Conservation (phyloP, 2,888 invertebrate species). For the Cephus spinipes region DNA sequence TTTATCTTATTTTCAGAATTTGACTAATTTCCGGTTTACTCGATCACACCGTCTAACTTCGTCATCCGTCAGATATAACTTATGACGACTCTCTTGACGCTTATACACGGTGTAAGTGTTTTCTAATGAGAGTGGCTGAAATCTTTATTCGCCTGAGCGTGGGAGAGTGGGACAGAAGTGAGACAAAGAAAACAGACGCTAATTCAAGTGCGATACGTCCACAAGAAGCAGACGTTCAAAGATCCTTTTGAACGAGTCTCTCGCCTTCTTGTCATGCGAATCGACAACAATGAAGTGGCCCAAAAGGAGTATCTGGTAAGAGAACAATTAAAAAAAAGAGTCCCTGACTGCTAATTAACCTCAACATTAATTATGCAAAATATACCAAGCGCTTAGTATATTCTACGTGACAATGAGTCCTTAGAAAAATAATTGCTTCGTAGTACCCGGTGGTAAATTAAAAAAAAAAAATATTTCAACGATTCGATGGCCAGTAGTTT, state of each 20-base stretch:
- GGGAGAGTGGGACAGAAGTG: background rate
- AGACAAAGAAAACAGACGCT: background rate
- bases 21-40: background rate
- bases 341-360: background rate
- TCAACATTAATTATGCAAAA: too few species aligned
- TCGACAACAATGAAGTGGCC: conserved; percentile 43
- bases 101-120: background rate
- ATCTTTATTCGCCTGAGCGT: background rate
- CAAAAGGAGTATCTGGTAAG: conserved; percentile 46
- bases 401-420: too few species aligned
- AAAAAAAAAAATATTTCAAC: background rate
- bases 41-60: background rate
- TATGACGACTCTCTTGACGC: background rate
- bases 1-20: background rate
- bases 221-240: background rate
- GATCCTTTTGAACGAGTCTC: background rate
- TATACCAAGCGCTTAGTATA: too few species aligned
- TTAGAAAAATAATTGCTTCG: background rate
- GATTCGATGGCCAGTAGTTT: background rate
- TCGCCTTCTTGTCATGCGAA: conserved; percentile 38
- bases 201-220: background rate
- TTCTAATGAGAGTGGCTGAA: background rate
- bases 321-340: background rate
- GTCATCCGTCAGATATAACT: background rate
- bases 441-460: background rate